phyloP scores from a whole-genome alignment of 2,797 vertebrate species.

The Scleropages formosus region DNA sequence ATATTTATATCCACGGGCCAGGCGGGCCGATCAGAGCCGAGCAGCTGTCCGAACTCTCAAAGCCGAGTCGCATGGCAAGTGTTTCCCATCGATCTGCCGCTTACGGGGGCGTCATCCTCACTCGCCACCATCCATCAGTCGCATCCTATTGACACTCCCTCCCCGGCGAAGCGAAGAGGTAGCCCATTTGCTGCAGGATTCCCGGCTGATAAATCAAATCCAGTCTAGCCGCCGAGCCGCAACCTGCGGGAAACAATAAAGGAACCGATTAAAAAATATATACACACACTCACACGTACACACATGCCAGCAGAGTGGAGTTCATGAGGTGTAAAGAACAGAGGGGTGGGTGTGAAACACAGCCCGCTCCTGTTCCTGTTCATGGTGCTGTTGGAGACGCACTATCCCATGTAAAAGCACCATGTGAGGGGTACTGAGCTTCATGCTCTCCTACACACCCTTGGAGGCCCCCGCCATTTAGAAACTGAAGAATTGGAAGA shows the following conservation, averaged over 20 bases:
- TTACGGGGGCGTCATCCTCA: conserved; percentile 68
- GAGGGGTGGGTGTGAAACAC: no score
- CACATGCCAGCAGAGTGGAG: conserved; percentile 37
- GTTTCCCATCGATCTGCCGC: conserved; percentile 70
- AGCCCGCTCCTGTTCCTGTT: no score
- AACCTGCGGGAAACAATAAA: conserved; percentile 76
- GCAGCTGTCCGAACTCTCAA: conserved; percentile 48
- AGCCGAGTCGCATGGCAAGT: conserved; percentile 58
- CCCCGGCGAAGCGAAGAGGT: conserved; percentile 60
- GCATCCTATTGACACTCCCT: conserved; percentile 71
- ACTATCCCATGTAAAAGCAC: no score
- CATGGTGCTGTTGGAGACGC: no score
- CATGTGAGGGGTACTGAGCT: no score
- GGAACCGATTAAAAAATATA: conserved; percentile 66
- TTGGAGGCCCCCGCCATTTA: no score
- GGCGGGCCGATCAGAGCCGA: conserved; percentile 43
- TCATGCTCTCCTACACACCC: no score
- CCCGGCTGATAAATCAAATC: conserved; percentile 73
- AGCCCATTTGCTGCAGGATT: conserved; percentile 67
- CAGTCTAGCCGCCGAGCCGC: conserved; percentile 70
- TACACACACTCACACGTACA: no score
- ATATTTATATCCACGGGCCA: conserved; percentile 69
- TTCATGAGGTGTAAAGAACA: conserved; percentile 28
- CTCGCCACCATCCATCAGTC: conserved; percentile 66
- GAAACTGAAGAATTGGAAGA: no score